phyloP scores from a whole-genome alignment of 2,888 invertebrate species.

The Trachelus iudaicus region DNA sequence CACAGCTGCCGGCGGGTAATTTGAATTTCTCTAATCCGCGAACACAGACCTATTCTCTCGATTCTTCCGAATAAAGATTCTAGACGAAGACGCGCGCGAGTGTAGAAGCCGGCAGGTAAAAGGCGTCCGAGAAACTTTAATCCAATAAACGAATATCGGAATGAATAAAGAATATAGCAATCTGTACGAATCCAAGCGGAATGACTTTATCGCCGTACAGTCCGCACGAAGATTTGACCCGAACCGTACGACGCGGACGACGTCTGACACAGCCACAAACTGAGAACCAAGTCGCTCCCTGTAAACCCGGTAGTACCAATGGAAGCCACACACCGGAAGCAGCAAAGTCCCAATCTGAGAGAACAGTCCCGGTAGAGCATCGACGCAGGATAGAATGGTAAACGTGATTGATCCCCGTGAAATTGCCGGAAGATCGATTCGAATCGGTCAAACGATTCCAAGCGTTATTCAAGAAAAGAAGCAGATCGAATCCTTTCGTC shows the following conservation, averaged over 20 bases:
- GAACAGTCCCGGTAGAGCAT: background rate
- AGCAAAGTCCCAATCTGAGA: background rate
- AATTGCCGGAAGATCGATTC: background rate
- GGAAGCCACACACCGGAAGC: background rate
- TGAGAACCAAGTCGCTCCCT: background rate
- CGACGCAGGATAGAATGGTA: background rate
- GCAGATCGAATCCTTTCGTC: background rate
- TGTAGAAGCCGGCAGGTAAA: no score
- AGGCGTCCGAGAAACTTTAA: no score
- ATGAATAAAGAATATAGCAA: constrained; percentile 47
- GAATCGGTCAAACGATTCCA: background rate
- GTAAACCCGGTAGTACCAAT: background rate
- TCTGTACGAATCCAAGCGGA: constrained; percentile 55
- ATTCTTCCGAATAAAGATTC: constrained; percentile 20
- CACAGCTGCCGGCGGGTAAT: background rate
- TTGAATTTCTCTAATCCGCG: background rate
- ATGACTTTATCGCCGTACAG: constrained; percentile 51
- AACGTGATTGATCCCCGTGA: background rate
- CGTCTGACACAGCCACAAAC: background rate
- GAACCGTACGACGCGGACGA: background rate
- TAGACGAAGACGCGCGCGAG: background rate
- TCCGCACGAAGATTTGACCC: background rate
- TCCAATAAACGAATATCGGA: constrained; percentile 38
- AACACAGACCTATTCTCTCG: background rate
- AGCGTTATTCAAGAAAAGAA: background rate